Base-by-base conservation (phyloP, 2,888 invertebrate genomes). In the Oligia strigilis region DNA sequence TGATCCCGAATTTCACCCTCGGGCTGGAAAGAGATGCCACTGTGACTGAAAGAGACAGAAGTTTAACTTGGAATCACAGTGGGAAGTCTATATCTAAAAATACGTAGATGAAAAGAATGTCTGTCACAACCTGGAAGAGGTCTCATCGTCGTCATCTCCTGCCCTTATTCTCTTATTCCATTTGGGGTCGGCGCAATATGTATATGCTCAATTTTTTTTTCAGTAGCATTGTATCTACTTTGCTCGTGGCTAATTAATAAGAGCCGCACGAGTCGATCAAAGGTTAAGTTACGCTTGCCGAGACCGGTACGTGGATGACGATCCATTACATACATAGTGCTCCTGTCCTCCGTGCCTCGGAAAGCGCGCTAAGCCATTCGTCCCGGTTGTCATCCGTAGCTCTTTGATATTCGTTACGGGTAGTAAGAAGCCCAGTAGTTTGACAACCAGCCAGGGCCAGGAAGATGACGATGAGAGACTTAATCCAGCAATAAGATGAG, bases 1-100 rank as follows among this genome's bases (percentile, higher is more conserved):
- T 89, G 87, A 88, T 88, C 88, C 84, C 80, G 73, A 82, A 78
- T 87, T 87, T 77, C 60, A 75, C 85, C 87, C 87, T 82, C 40
- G 43, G 83, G 81, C 83, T 49, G 73, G 29, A 75, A 40, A 75
- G 58, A 77, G n/a, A 67, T 55, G 49, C 73, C 40, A 29, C 13
- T 80, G 64, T 46, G 9, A 8, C 9, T 13, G 1, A 52, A 36
- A 71, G 11, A n/a, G 8, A 19, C 71, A 88, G 84, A 74, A 88
- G 82, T 67, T 71, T 49, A 13, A 78, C 6, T 83, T 23, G 3
- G 11, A 49, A 62, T 11, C 9, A 4, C 17, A 72, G 40, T 19
- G 52, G 0, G 6, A 36, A 52, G 19, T 70, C 17, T 52, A 4
- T 52, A 52, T 13, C 19, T 52, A 23, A 3, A 70, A 52, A 23